Evolutionary conservation across 2,113 vertebrate species (phyloP).

Genomic region (Labeo catla): DNA sequence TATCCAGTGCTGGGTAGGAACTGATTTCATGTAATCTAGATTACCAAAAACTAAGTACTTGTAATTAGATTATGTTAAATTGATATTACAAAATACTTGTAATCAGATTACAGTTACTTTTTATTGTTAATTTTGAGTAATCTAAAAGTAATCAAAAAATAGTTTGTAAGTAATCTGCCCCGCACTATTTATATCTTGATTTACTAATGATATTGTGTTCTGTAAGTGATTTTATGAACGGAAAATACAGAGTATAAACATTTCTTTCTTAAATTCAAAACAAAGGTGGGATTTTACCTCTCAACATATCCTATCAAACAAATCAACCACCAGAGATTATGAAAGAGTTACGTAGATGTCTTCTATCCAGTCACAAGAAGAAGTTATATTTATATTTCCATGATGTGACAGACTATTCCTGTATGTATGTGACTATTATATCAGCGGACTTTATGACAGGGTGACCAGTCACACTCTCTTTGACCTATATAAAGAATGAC

Average conservation of each 20-base stretch:
- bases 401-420: slow-evolving; percentile 25
- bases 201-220: neutral
- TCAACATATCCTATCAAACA: neutral
- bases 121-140: no score
- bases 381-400: neutral
- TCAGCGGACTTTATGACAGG: neutral
- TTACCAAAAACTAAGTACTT: no score
- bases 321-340: neutral
- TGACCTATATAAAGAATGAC: slow-evolving; percentile 44
- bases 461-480: slow-evolving; percentile 29
- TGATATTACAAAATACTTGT: no score
- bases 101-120: no score
- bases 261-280: neutral
- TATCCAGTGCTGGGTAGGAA: no score
- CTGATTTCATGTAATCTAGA: neutral
- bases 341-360: neutral
- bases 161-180: neutral
- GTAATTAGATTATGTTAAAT: no score
- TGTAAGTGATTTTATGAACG: neutral
- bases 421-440: slow-evolving; percentile 28
- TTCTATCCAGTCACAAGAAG: neutral
- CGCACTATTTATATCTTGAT: neutral
- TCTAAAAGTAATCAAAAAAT: no score
- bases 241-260: neutral
- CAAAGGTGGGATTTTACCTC: neutral